Evolutionary conservation across 2,113 vertebrate species (phyloP), one percentile per base, ranked within the genome.

Genomic region (Bambusicola thoracicus): DNA sequence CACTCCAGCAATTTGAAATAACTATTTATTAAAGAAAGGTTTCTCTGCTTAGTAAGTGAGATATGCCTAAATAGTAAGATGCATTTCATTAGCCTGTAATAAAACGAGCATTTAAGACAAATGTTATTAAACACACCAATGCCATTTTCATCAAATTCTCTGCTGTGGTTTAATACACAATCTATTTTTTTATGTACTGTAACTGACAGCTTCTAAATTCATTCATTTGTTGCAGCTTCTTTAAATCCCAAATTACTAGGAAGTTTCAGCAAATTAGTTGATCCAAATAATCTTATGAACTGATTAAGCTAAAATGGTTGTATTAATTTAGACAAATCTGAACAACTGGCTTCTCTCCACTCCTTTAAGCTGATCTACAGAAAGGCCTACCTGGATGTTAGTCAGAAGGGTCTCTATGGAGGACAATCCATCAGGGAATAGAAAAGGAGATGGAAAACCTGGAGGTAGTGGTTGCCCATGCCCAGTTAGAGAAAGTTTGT

Each of bases 401-500:
- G 99, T 99, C 97, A 99, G 98, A 82, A 99, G 99, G 65, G 99
- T 99, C 98, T 99, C 99, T 98, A 99, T 99, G 95, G 99, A 99
- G 89, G 99, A 99, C 96, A 99, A 75, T 92, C 99, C 99, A 85
- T 99, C 99, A 85, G 99, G 99, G 97, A 99, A 99, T 93, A 99
- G 99, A 89, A 99, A 99, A 93, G 99, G 99, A 96, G 99, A 99
- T 41, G 99, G 99, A 94, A 99, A 99, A 84, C 99, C 99, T 0
- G 99, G 99, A 94, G 99, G 99, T 81, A 99, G 98, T 76, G 98
- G 98, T 94, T 99, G 99, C 95, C 99, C 98, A 56, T 99, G 99
- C 92, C 99, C 98, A 85, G 99, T 98, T 97, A 99, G 94, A 94
- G 99, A 98, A 98, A 99, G 98, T 98, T 99, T 98, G 98, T 99